Percentiles rank a stretch among this genome's conserved stretches.
Evolutionary conservation across 2,797 vertebrate genomes (phyloP).

Genomic region (Podargus strigoides): DNA sequence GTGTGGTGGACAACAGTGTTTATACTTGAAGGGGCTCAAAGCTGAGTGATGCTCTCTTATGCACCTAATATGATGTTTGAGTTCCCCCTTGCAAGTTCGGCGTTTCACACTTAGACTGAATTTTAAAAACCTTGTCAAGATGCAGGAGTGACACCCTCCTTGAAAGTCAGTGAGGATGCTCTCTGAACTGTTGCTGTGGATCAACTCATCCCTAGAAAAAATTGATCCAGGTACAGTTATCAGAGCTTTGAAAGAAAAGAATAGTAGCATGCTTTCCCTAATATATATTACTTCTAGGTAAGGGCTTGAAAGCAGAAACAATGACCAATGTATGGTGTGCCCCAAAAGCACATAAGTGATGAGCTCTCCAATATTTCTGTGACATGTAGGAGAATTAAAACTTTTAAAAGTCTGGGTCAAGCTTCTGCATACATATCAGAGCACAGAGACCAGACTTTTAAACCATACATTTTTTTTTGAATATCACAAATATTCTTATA

Average conservation of each 20-base stretch:
- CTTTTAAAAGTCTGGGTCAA: neutral
- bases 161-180: neutral
- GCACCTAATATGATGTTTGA: rapidly evolving
- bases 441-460: neutral
- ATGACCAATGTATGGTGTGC: rapidly evolving
- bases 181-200: rapidly evolving
- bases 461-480: rapidly evolving
- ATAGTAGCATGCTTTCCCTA: neutral
- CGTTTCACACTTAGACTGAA: neutral
- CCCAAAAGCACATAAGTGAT: rapidly evolving
- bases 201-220: neutral
- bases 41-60: neutral
- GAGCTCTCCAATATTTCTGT: neutral
- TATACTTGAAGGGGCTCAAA: neutral
- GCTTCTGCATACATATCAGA: neutral
- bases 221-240: rapidly evolving
- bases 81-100: neutral
- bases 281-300: neutral
- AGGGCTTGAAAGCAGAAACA: neutral
- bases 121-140: neutral
- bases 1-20: rapidly evolving
- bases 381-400: neutral
- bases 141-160: neutral
- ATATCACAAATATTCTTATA: neutral
- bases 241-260: neutral